phyloP scores from a whole-genome alignment of 1,140 invertebrate genomes.

The Brachionus koreanus region DNA sequence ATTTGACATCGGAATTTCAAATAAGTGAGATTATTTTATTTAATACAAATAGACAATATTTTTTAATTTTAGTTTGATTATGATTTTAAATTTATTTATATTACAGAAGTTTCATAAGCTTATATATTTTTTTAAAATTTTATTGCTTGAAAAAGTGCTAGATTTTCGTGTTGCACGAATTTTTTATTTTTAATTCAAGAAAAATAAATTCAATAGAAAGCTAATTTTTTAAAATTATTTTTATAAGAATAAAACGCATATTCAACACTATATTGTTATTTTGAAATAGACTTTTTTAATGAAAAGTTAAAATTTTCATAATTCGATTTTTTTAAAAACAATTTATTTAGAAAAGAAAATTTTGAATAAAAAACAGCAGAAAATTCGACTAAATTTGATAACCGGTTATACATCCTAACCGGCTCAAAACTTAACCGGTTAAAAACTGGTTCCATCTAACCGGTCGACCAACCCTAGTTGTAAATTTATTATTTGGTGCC shows the following conservation, averaged over 20 bases:
- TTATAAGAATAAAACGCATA: too few species aligned
- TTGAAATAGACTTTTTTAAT: not conserved
- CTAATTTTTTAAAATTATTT: too few species aligned
- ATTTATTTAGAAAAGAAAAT: not conserved
- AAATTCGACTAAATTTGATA: not conserved
- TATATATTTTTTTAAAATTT: not conserved
- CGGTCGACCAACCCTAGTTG: too few species aligned
- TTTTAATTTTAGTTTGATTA: not conserved
- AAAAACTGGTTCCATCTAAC: too few species aligned
- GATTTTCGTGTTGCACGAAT: not conserved
- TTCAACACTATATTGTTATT: not conserved
- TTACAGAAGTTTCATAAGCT: not conserved
- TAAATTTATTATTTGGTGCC: too few species aligned
- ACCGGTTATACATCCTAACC: not conserved
- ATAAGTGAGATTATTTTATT: too few species aligned
- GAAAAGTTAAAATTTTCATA: not conserved
- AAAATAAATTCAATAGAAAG: not conserved
- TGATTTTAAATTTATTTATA: too few species aligned
- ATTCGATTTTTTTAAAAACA: not conserved
- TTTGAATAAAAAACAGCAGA: not conserved
- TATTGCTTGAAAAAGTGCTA: not conserved
- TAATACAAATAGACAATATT: too few species aligned
- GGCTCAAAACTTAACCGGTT: too few species aligned
- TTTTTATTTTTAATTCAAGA: not conserved
- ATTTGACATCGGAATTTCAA: too few species aligned